A percentile compares a stretch with the other conserved stretches of the same genome.
Evolutionary conservation across 1,140 invertebrate species (phyloP).

Genomic region (Psix sp.): DNA sequence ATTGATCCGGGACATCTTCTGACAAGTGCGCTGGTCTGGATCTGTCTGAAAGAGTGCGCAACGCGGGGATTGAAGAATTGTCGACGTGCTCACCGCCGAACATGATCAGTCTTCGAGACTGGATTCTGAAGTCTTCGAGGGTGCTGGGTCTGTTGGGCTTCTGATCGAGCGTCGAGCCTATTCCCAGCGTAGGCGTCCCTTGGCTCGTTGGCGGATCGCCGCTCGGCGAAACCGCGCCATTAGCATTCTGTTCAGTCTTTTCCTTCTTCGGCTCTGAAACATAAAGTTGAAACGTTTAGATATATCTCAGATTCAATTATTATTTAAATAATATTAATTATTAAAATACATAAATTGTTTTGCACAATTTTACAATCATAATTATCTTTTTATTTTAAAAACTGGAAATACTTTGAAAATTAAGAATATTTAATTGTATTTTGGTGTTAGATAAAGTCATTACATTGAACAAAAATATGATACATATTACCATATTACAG

Average conservation of each 20-base stretch:
- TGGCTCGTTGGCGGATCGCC: conserved; percentile 77
- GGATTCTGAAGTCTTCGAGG: conserved; percentile 80
- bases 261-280: conserved; percentile 92
- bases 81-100: conserved; percentile 60
- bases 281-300: no score
- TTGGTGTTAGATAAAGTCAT: no score
- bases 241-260: conserved; percentile 88
- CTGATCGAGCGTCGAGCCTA: conserved; percentile 64
- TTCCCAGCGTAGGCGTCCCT: conserved; percentile 70
- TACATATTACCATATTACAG: no score
- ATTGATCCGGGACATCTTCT: conserved; percentile 29
- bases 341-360: no score
- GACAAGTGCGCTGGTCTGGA: conserved; percentile 23
- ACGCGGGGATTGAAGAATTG: conserved; percentile 42
- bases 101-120: conserved; percentile 57
- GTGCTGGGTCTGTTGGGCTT: conserved; percentile 86
- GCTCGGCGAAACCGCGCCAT: conserved; percentile 81
- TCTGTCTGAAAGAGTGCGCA: conserved; percentile 51
- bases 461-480: no score
- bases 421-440: no score
- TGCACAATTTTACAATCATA: no score
- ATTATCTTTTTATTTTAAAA: no score
- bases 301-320: no score
- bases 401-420: no score
- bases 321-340: no score